phyloP scores from a whole-genome alignment of 2,113 vertebrate species.

The Lepus timidus region DNA sequence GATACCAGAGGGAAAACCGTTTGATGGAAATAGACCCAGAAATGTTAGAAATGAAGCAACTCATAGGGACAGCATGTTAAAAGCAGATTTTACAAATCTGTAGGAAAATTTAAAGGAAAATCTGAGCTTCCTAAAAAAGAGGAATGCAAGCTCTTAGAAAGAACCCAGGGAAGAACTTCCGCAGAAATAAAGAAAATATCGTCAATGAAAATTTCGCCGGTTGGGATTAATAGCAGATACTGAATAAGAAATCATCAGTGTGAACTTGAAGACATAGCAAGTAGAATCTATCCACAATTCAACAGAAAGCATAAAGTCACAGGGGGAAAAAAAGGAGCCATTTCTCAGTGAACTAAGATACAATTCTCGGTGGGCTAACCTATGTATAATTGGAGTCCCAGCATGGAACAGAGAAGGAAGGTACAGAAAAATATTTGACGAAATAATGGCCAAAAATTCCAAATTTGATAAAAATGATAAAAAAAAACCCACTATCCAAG shows the following conservation, averaged over 20 bases:
- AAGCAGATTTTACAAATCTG: not conserved
- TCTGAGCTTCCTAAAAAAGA: conserved; percentile 23
- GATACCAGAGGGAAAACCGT: not conserved
- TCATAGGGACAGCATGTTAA: not conserved
- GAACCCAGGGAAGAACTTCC: conserved; percentile 1
- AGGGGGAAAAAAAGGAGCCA: not conserved
- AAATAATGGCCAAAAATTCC: not conserved
- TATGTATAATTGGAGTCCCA: not conserved
- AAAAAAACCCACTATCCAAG: not conserved
- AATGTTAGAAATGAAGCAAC: not conserved
- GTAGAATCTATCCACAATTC: not conserved
- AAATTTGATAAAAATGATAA: not conserved
- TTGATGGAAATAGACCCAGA: not conserved
- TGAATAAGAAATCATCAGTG: not conserved
- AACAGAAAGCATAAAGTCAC: not conserved
- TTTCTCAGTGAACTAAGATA: not conserved
- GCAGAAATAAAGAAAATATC: not conserved
- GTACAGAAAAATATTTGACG: not conserved
- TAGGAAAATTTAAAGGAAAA: conserved; percentile 22
- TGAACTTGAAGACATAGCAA: conserved; percentile 24
- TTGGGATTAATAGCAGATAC: conserved; percentile 25
- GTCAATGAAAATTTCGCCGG: conserved; percentile 19
- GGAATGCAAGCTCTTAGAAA: conserved; percentile 43
- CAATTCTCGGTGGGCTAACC: not conserved
- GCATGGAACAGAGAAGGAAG: not conserved